Conservation (phyloP, 2,888 invertebrate genomes). For the Athalia circularis region DNA sequence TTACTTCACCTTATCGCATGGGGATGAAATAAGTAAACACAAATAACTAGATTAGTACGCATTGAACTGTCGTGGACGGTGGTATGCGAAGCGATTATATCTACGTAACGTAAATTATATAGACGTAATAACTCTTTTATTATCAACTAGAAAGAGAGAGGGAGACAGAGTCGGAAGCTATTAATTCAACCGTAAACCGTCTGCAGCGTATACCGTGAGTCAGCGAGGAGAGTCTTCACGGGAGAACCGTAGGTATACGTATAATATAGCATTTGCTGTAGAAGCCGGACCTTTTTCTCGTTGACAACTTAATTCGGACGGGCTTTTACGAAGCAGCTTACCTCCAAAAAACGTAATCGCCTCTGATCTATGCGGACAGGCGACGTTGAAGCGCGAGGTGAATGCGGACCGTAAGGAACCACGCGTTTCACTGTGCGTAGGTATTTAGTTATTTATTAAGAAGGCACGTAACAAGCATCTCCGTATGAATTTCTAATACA, state of each 20-base stretch:
- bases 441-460: too few relatives aligned
- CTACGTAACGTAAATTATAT: not conserved
- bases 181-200: slow-evolving; percentile 12
- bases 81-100: not conserved
- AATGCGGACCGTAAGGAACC: slow-evolving; percentile 1
- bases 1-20: too few relatives aligned
- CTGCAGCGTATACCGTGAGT: slow-evolving; percentile 1
- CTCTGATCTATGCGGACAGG: slow-evolving; percentile 30
- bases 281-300: not conserved
- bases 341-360: slow-evolving; percentile 32
- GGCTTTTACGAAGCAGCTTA: slow-evolving; percentile 9
- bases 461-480: too few relatives aligned
- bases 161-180: slow-evolving; percentile 17
- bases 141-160: not conserved
- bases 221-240: not conserved
- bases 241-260: not conserved
- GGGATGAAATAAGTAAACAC: too few relatives aligned
- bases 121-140: slow-evolving; percentile 25
- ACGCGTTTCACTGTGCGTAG: not conserved
- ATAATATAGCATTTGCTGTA: not conserved
- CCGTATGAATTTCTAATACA: not conserved
- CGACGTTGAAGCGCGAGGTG: not conserved
- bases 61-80: not conserved
- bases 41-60: too few relatives aligned
- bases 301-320: slow-evolving; percentile 39